These are phyloP conservation scores for Hemaris fuciformis DNA, from an alignment of 2,888 invertebrate species.

Conservation along the genomic window DNA sequence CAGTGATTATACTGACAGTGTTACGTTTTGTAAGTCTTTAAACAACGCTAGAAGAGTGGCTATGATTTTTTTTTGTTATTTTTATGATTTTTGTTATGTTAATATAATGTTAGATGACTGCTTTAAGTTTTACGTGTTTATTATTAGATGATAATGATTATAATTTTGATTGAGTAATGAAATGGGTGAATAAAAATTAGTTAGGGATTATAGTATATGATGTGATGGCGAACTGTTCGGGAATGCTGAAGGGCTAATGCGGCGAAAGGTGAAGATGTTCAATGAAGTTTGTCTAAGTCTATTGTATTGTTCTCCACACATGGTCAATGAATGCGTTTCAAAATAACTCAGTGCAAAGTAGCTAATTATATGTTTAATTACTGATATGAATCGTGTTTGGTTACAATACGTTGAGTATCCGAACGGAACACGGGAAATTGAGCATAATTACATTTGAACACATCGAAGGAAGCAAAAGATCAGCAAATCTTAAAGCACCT, in stretches of 20 bases:
- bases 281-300: background rate
- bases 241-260: conserved; percentile 30
- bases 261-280: conserved; percentile 12
- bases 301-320: conserved; percentile 10
- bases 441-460: conserved; percentile 75
- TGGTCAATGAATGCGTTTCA: conserved; percentile 19
- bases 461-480: conserved; percentile 69
- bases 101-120: conserved; percentile 22
- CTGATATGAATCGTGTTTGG: conserved; percentile 18
- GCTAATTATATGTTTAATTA: conserved; percentile 17
- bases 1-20: conserved; percentile 69
- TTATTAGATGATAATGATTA: conserved; percentile 12
- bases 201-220: background rate
- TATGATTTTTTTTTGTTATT: conserved; percentile 26
- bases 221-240: conserved; percentile 15
- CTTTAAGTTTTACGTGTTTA: conserved; percentile 16
- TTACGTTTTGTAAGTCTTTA: conserved; percentile 49
- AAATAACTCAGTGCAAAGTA: conserved; percentile 20
- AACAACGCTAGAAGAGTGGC: conserved; percentile 27
- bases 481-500: conserved; percentile 49
- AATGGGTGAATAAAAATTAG: background rate
- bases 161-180: conserved; percentile 2
- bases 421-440: conserved; percentile 54
- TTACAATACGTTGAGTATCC: conserved; percentile 34
- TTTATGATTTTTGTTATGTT: conserved; percentile 25